A percentile compares a stretch with the other conserved stretches of the same genome.
phyloP scores from a whole-genome alignment of 2,113 vertebrate genomes.

The Melanocharis versteri region DNA sequence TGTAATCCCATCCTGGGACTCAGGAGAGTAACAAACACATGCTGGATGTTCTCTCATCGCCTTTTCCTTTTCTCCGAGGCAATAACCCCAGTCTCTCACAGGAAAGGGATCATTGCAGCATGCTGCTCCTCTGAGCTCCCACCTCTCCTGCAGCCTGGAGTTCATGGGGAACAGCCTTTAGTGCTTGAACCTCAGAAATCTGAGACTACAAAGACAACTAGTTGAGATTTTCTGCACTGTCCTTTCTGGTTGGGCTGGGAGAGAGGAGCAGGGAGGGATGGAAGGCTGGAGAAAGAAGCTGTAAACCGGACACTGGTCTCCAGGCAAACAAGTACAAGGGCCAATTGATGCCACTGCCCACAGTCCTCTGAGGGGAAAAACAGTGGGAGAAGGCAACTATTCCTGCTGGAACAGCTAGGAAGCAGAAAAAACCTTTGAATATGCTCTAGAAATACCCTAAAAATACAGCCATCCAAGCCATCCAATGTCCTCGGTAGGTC shows the following conservation, averaged over 20 bases:
- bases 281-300: background rate
- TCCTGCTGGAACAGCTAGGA: background rate
- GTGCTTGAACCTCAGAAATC: background rate
- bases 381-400: background rate
- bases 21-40: background rate
- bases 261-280: background rate
- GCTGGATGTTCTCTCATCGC: background rate
- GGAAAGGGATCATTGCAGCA: background rate
- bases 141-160: background rate
- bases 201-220: background rate
- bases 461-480: background rate
- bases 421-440: background rate
- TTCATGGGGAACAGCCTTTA: background rate
- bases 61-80: background rate
- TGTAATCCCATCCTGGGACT: background rate
- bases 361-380: background rate
- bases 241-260: background rate
- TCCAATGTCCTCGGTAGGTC: background rate
- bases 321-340: background rate
- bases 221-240: background rate
- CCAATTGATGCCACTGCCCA: background rate
- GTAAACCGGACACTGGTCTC: background rate
- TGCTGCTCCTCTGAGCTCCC: background rate
- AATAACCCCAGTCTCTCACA: background rate
- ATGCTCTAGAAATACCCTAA: background rate